Percentiles rank a stretch among this genome's conserved stretches.
phyloP scores from a whole-genome alignment of 2,797 vertebrate genomes.

The Bradypodion pumilum region DNA sequence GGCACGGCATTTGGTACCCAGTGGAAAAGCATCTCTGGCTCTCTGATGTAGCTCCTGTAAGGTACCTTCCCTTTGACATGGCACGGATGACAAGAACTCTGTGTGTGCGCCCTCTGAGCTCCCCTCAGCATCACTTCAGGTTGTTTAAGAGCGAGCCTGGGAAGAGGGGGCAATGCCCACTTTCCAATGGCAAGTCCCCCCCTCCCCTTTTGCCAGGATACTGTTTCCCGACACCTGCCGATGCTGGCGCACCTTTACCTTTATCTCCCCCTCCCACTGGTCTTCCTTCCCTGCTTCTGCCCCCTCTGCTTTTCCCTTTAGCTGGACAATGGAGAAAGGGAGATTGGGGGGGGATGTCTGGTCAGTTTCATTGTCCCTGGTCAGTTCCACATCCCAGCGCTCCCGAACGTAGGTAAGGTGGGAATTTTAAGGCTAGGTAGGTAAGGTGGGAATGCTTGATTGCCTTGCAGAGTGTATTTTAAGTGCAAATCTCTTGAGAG shows the following conservation, averaged over 20 bases:
- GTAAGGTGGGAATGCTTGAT: background rate
- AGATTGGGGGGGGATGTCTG: background rate
- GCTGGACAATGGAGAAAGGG: slow-evolving; percentile 29
- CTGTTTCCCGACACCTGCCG: background rate
- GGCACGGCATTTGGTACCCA: no score
- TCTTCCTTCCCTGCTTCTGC: background rate
- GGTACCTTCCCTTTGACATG: no score
- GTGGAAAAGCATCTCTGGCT: no score
- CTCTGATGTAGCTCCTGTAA: no score
- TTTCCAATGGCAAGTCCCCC: background rate
- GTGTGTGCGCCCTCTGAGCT: background rate
- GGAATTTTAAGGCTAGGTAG: no score
- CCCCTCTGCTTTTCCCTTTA: background rate
- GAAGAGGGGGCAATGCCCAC: no score
- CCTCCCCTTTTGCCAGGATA: no score
- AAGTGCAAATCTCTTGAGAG: background rate
- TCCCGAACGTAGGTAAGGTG: no score
- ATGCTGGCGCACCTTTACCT: background rate
- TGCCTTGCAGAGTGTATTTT: no score
- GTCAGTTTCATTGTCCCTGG: slow-evolving; percentile 22
- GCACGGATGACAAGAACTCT: background rate
- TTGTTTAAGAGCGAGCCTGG: no score
- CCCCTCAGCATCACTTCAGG: background rate
- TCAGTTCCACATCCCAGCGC: background rate
- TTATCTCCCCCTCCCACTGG: background rate